phyloP scores from a whole-genome alignment of 2,797 vertebrate genomes.

The Myiothlypis coronata region DNA sequence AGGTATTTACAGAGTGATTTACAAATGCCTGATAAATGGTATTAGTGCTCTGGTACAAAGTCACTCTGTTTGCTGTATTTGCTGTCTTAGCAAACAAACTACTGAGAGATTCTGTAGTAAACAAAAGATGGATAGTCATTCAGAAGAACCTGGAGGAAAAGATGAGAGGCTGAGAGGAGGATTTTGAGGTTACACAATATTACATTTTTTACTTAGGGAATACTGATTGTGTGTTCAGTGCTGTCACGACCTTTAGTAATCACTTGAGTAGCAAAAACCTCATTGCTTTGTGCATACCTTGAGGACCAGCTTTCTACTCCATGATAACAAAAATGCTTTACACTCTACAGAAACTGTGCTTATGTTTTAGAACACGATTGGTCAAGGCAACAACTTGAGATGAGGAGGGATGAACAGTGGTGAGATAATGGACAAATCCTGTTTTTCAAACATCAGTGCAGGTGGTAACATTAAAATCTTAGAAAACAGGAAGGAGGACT shows the following conservation, averaged over 20 bases:
- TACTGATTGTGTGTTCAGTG: neutral
- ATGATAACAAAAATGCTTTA: neutral
- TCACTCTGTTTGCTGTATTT: neutral
- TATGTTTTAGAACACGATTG: neutral
- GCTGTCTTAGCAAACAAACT: neutral
- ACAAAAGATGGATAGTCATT: neutral
- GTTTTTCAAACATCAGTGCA: neutral
- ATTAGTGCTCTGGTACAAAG: neutral
- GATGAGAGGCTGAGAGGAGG: neutral
- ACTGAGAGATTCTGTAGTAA: neutral
- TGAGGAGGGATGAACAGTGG: neutral
- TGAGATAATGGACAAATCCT: neutral
- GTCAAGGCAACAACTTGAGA: neutral
- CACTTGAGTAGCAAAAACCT: neutral
- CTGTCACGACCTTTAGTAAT: neutral
- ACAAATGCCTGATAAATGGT: neutral
- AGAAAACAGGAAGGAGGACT: neutral
- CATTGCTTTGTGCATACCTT: neutral
- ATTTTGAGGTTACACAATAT: neutral
- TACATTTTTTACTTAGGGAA: neutral
- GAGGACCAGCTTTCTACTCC: neutral
- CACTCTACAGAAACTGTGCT: neutral
- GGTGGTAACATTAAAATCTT: neutral
- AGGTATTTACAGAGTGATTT: neutral
- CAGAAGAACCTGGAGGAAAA: neutral